Percentiles rank a stretch among this genome's conserved stretches.
phyloP scores from a whole-genome alignment of 2,797 vertebrate species.

The Staurois parvus region DNA sequence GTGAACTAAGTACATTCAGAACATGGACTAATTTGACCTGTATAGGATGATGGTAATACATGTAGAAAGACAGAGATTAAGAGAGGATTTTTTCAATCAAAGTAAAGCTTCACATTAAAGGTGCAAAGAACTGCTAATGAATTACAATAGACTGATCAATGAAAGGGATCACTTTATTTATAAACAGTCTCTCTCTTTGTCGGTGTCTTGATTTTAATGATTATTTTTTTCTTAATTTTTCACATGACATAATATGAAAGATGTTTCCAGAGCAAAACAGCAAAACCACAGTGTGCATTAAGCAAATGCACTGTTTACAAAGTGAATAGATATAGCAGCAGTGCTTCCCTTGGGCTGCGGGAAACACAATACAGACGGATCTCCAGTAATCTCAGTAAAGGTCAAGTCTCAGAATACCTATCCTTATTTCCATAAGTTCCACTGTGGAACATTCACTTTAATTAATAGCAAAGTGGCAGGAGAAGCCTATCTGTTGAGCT shows the following conservation, averaged over 20 bases:
- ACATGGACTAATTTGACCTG: too few species aligned
- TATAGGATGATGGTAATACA: too few species aligned
- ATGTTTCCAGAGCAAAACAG: constrained; percentile 39
- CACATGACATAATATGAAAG: constrained; percentile 37
- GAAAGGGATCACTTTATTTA: constrained; percentile 2
- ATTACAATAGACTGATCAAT: too few species aligned
- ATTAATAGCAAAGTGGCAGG: not conserved
- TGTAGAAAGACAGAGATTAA: too few species aligned
- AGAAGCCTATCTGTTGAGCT: not conserved
- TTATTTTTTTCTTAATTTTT: not conserved
- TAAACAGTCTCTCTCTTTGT: not conserved
- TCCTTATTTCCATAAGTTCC: constrained; percentile 1
- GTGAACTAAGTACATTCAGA: too few species aligned
- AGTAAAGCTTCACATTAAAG: too few species aligned
- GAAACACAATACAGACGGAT: not conserved
- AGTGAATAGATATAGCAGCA: constrained; percentile 14
- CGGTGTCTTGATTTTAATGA: constrained; percentile 5
- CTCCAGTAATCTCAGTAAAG: not conserved
- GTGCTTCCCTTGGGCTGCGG: not conserved
- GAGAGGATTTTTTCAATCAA: too few species aligned
- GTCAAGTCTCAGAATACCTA: not conserved
- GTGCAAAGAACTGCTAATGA: too few species aligned
- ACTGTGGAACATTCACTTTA: constrained; percentile 22
- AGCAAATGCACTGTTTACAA: constrained; percentile 20
- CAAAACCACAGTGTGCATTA: constrained; percentile 12